Percentiles rank a stretch among this genome's conserved stretches.
These are phyloP conservation scores for Myripristis jacobus DNA, from an alignment of 2,797 vertebrate species.

Conservation along the genomic window DNA sequence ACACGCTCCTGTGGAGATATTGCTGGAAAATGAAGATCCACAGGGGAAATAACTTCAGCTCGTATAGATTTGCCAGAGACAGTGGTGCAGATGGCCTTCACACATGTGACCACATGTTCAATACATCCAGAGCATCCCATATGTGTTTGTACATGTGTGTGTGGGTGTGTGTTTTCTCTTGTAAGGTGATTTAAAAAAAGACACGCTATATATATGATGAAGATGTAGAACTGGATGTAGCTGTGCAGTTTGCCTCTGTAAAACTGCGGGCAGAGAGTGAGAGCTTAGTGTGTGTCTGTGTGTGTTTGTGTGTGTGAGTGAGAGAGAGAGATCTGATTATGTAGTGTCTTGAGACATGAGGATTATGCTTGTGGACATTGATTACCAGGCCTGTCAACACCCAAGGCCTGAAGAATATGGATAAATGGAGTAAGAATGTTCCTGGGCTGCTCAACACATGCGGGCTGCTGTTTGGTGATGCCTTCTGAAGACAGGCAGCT, in stretches of 20 bases:
- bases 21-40: conserved; percentile 64
- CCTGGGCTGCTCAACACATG: conserved; percentile 74
- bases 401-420: conserved; percentile 76
- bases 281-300: background rate
- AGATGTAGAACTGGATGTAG: too few species aligned
- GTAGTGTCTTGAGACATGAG: conserved; percentile 69
- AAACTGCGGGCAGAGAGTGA: conserved; percentile 8
- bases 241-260: too few species aligned
- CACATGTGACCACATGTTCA: conserved; percentile 68
- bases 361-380: conserved; percentile 79
- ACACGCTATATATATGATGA: conserved; percentile 20
- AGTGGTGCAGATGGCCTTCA: conserved; percentile 75
- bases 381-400: conserved; percentile 80
- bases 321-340: conserved; percentile 55
- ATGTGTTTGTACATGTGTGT: conserved; percentile 48
- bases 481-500: conserved; percentile 75
- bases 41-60: conserved; percentile 72
- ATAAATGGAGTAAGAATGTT: conserved; percentile 79
- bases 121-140: conserved; percentile 48
- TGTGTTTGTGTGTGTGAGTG: background rate
- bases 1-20: conserved; percentile 64
- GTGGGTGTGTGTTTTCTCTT: conserved; percentile 47
- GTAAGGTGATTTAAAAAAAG: conserved; percentile 49
- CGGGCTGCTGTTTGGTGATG: conserved; percentile 75
- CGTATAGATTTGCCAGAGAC: conserved; percentile 64